Evolutionary conservation across 2,113 vertebrate species (phyloP).

Genomic region (Saccopteryx bilineata): DNA sequence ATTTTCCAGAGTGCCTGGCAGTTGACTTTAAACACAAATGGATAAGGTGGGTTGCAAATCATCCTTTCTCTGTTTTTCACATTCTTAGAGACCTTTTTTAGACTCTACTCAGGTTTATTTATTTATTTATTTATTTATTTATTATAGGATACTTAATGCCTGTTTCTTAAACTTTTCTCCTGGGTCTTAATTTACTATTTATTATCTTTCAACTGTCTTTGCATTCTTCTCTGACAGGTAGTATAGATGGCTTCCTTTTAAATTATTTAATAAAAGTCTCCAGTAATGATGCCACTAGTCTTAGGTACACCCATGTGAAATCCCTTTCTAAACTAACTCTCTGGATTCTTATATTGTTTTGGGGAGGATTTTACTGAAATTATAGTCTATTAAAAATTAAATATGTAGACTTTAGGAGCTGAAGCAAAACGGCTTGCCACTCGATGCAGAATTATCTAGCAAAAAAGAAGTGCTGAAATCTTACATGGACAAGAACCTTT

Average conservation of each 20-base stretch:
- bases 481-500: not conserved
- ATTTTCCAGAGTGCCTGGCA: not conserved
- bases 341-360: constrained; percentile 26
- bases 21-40: not conserved
- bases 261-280: constrained; percentile 62
- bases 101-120: not conserved
- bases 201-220: not conserved
- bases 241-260: constrained; percentile 21
- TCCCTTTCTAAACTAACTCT: constrained; percentile 39
- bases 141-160: not conserved
- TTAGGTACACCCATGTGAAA: not conserved
- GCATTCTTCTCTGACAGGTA: constrained; percentile 9
- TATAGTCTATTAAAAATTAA: constrained; percentile 34
- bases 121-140: too few species aligned
- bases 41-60: not conserved
- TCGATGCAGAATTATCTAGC: not conserved
- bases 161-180: constrained; percentile 24
- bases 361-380: not conserved
- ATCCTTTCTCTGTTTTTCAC: not conserved
- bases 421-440: not conserved
- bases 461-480: constrained; percentile 51
- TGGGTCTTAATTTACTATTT: constrained; percentile 65
- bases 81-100: not conserved
- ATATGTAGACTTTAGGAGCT: not conserved
- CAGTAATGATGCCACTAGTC: constrained; percentile 13